Conservation (phyloP, 2,888 invertebrate species). For the Diarsia rubi region DNA sequence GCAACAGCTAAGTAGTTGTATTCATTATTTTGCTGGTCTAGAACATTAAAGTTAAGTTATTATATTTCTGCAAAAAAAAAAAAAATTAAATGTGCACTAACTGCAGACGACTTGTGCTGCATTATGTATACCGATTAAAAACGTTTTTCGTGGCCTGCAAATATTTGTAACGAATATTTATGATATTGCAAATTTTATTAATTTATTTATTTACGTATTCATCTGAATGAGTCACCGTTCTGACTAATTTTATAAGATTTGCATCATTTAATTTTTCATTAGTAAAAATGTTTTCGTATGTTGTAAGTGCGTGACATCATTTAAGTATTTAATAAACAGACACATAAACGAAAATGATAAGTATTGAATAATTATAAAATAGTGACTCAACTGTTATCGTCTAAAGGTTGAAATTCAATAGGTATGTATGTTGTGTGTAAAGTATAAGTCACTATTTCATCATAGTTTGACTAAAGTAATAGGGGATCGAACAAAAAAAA, state of each 20-base stretch:
- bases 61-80: background rate
- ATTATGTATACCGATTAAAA: background rate
- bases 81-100: background rate
- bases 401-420: conserved; percentile 8
- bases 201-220: background rate
- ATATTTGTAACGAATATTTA: background rate
- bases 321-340: background rate
- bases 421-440: background rate
- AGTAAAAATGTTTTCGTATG: conserved; percentile 5
- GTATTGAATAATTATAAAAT: conserved; percentile 12
- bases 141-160: background rate
- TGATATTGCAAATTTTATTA: background rate
- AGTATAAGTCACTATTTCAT: conserved; percentile 10
- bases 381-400: conserved; percentile 28
- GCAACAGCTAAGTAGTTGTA: too few relatives aligned
- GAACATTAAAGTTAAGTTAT: background rate
- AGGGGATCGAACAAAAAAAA: too few relatives aligned
- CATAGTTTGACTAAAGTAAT: conserved; percentile 20
- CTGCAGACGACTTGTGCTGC: background rate
- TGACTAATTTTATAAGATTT: background rate
- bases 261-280: background rate
- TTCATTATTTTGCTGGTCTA: background rate
- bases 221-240: background rate
- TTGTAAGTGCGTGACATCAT: conserved; percentile 7
- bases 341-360: background rate